Evolutionary conservation across 2,888 invertebrate genomes (phyloP), one percentile per base, ranked within the genome.

Genomic region (Drosophila acutilabella): DNA sequence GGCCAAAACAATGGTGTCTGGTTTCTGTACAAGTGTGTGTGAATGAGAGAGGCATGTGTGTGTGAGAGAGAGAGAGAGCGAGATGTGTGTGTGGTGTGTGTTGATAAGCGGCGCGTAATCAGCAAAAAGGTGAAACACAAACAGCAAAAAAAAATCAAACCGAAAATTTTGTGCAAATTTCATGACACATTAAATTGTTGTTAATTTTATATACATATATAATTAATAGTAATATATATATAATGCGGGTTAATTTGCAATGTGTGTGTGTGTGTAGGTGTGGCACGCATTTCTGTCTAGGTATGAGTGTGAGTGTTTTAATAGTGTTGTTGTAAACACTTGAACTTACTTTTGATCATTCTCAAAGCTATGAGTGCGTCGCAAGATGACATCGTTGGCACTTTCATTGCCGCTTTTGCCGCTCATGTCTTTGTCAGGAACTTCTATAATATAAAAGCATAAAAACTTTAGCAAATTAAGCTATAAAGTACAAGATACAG

Each of bases 291-390:
- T 65, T 70, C 51, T 81, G 79, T 80, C 84, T 30, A 30, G 30
- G 71, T 54, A 41, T 61, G 59, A 41, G 11, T 30, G 48, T 53
- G 70, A n/a, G 20, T 59, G 47, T 64, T 8, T 30, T 30, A 30
- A 14, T 48, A 38, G 52, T 67, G 56, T 62, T 57, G 42, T 38
- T 65, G 59, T 54, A 47, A 58, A 40, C 50, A 51, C 40, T 56
- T 38, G 51, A 67, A 96, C 96, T 95, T 93, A 97, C 97, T 96
- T 96, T 93, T 96, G 96, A 92, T 97, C 97, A 89, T 96, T 96
- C 92, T 97, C 97, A 91, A 97, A 97, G 93, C 97, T 97, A 91
- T 96, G 96, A 48, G 97, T 96, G 92, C 97, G 94, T 92, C 97
- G 94, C 70, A 97, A 93, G 77, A 96, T 94, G 73, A 96, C 95